phyloP scores from a whole-genome alignment of 2,888 invertebrate species.

The Drosophila borealis region DNA sequence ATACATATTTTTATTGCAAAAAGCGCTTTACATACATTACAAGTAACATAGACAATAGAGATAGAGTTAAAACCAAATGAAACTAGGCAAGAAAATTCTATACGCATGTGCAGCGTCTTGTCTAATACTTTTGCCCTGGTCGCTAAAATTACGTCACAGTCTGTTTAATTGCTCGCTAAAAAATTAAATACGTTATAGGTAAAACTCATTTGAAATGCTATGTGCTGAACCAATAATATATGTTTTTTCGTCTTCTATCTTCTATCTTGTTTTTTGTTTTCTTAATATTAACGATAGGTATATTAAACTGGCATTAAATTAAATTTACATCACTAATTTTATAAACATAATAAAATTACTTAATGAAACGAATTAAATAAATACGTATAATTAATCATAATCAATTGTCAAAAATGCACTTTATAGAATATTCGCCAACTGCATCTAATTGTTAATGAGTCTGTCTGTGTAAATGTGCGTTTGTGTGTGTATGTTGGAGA shows the following conservation, averaged over 20 bases:
- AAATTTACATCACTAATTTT: slow-evolving; percentile 33
- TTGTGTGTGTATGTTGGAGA: slow-evolving; percentile 31
- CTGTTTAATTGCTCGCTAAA: slow-evolving; percentile 53
- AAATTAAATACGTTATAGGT: slow-evolving; percentile 34
- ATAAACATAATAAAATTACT: slow-evolving; percentile 41
- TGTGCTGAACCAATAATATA: slow-evolving; percentile 21
- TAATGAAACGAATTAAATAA: slow-evolving; percentile 41
- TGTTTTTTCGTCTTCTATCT: slow-evolving; percentile 8
- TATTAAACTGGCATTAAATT: slow-evolving; percentile 36
- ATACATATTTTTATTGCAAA: slow-evolving; percentile 85
- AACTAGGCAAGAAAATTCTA: slow-evolving; percentile 65
- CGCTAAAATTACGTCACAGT: slow-evolving; percentile 65
- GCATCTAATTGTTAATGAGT: slow-evolving; percentile 27
- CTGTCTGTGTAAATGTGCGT: slow-evolving; percentile 19
- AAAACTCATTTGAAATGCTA: slow-evolving; percentile 29
- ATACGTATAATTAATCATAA: slow-evolving; percentile 38
- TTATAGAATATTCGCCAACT: slow-evolving; percentile 34
- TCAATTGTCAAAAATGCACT: slow-evolving; percentile 11
- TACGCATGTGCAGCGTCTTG: slow-evolving; percentile 36
- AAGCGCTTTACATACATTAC: slow-evolving; percentile 84
- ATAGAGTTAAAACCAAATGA: slow-evolving; percentile 44
- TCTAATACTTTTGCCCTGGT: slow-evolving; percentile 71
- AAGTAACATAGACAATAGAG: slow-evolving; percentile 65
- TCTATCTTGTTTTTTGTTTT: slow-evolving; percentile 10
- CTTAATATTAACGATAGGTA: slow-evolving; percentile 33